Base-by-base conservation (phyloP, 2,888 invertebrate genomes). In the Seira sanloemensis region DNA sequence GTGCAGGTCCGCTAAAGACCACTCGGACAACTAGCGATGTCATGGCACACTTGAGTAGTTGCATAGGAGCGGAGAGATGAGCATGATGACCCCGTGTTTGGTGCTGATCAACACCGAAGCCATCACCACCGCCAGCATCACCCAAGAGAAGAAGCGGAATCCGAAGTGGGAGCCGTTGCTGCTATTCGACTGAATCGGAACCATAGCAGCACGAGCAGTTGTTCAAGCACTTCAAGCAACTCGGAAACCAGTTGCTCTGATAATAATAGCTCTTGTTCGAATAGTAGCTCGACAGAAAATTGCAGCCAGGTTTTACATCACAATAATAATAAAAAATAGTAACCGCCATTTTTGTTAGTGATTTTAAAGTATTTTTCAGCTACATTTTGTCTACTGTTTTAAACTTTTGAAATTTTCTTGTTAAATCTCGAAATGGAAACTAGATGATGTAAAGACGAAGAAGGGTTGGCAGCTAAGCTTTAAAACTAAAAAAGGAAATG, bases 181-280 rank as follows among this genome's bases (percentile, higher is more conserved):
- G 73, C 74, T 25, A 54, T 74, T 23, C 79, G 84, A 79, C 76
- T 79, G 72, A 84, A 84, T 76, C 75, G 79, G n/a, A 84, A 84
- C 58, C 79, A 84, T 19, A 84, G 84, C 58, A 84, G 84, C 37
- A 84, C 84, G 19, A 84, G 84, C 66, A 84, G 84, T 72, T 79
- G 79, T 54, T 84, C 84, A n/a, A 84, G 79, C 58, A 76, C 84
- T 5, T 79, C 78, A 1, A 79, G 78, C 58, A 84, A 78, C 24
- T 78, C 84, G 2, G 78, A 24, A 66, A 62, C 62, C 4, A 79
- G 84, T 62, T 54, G 83, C 58, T 78, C 79, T 4, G 84, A 84
- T 46, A 78, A 84, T 37, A 84, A 84, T 46, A 84, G 84, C 46
- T 79, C 84, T 37, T 71, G 76, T 79, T 84, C 84, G 19, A 84